Evolutionary conservation across 2,888 invertebrate species (phyloP), one percentile per base, ranked within the genome.

Genomic region (Achlya flavicornis): DNA sequence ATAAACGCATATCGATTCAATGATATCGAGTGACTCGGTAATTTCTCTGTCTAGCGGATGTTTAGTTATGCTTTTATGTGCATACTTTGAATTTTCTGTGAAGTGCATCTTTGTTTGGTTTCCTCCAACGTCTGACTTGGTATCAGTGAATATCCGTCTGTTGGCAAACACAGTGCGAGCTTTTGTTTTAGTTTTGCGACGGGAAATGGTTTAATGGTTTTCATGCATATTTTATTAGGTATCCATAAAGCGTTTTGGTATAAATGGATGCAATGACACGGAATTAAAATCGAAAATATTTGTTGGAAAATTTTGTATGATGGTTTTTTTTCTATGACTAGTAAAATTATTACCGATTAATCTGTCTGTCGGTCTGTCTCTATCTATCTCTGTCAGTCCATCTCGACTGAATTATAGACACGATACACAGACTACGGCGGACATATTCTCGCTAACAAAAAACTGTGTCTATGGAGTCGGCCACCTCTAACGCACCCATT

Each of bases 21-120:
- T 11, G 41, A 19, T 59, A 26, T 41, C 38, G 35, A 59, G 16
- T 10, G 41, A 19, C 41, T 41, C 19, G 43, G 60, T 59, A 68
- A 69, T 64, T 63, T 32, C 61, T 60, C 64, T 53, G 58, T 38
- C n/a, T n/a, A 61, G 62, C 75, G 76, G 75, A 75, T 80, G 71
- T 76, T 71, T 64, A 69, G 63, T 16, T 33, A n/a, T 48, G 43
- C 63, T 60, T 69, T 73, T 64, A 66, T 61, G 70, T 61, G 62
- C 64, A 64, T 67, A 70, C 70, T 68, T 67, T 62, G 58, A 68
- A 73, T 68, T 66, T 75, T 74, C 76, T 70, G 35, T 72, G 72
- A 75, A 80, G 65, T 72, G 79, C 81, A 77, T 84, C 83, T 76
- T 74, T 82, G 83, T 83, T 64, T 61, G 43, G 65, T 72, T 78